phyloP scores from a whole-genome alignment of 2,797 vertebrate species.

The Yasuhikotakia modesta region DNA sequence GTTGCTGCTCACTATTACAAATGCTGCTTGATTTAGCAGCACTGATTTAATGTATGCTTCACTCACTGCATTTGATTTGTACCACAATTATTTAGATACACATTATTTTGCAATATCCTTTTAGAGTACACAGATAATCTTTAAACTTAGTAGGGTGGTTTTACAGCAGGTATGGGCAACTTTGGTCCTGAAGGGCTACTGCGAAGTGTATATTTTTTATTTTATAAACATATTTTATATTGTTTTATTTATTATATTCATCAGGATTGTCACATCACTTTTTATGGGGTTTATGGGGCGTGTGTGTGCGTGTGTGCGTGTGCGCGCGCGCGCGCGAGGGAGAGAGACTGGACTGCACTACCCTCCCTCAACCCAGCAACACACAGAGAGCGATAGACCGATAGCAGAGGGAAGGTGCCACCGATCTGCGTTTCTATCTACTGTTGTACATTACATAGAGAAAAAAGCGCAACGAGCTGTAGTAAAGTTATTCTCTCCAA shows the following conservation, averaged over 20 bases:
- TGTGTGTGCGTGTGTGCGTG: too few relatives aligned
- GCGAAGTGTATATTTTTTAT: too few relatives aligned
- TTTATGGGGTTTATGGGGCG: conserved; percentile 39
- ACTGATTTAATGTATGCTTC: neutral
- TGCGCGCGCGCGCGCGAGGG: neutral
- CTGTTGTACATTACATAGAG: neutral
- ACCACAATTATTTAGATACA: neutral
- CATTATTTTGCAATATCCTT: conserved; percentile 11
- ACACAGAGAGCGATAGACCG: conserved; percentile 31
- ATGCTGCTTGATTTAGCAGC: neutral
- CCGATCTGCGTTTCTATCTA: conserved; percentile 4
- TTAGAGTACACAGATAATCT: neutral
- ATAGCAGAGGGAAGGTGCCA: conserved; percentile 38
- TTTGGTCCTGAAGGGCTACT: too few relatives aligned
- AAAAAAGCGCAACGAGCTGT: neutral
- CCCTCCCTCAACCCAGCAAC: conserved; percentile 29
- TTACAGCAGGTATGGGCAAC: neutral
- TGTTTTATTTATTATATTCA: too few relatives aligned
- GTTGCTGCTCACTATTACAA: neutral
- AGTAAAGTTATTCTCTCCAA: neutral
- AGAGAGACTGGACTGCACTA: conserved; percentile 31
- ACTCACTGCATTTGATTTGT: too few relatives aligned
- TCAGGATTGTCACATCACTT: conserved; percentile 8
- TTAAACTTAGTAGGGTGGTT: neutral
- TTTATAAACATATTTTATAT: too few relatives aligned